Conservation (phyloP, 2,888 invertebrate genomes). For the Ceriagrion tenellum region DNA sequence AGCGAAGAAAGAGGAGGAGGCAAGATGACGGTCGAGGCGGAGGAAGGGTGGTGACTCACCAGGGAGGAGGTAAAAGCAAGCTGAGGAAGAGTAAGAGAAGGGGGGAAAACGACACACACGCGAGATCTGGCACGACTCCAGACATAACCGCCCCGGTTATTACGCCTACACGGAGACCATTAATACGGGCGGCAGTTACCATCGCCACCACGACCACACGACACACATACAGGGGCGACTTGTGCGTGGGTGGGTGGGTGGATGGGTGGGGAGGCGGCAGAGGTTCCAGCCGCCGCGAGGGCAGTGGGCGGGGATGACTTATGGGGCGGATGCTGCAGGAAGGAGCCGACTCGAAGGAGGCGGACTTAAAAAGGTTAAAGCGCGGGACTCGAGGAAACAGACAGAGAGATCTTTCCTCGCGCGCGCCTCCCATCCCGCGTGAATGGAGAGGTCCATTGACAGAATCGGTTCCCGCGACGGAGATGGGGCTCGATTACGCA, state of each 20-base stretch:
- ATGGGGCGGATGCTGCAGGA: neutral
- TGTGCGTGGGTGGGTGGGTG: neutral
- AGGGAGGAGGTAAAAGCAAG: neutral
- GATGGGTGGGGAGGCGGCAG: neutral
- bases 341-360: neutral
- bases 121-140: constrained; percentile 11
- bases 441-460: neutral
- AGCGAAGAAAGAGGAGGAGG: too few species aligned
- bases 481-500: neutral
- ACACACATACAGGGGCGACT: neutral
- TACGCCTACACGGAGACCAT: constrained; percentile 49
- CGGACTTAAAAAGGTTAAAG: neutral
- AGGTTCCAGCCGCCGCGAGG: neutral
- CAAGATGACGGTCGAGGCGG: neutral
- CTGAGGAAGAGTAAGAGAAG: neutral
- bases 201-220: neutral
- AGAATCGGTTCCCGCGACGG: neutral
- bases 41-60: neutral
- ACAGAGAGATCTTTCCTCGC: neutral
- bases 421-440: neutral
- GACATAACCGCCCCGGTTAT: constrained; percentile 57
- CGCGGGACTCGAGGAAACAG: too few species aligned
- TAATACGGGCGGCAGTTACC: constrained; percentile 60
- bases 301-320: neutral
- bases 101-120: neutral